These are phyloP conservation scores for Notodonta dromedarius DNA, from an alignment of 2,888 invertebrate species.

Conservation along the genomic window DNA sequence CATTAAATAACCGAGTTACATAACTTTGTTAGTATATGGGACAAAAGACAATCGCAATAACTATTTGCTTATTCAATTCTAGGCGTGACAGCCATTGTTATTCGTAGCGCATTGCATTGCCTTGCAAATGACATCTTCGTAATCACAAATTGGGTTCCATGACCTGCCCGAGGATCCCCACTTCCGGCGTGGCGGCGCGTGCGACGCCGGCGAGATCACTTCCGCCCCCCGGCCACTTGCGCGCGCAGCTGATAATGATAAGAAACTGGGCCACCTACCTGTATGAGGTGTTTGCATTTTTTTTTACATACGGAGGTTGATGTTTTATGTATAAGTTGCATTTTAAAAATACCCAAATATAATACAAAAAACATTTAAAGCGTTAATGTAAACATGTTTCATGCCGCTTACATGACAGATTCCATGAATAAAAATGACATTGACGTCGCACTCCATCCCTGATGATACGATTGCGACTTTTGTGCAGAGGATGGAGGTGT, in stretches of 20 bases:
- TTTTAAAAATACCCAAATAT: background rate
- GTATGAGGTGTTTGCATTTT: slow-evolving; percentile 25
- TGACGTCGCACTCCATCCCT: too few species aligned
- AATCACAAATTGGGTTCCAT: slow-evolving; percentile 65
- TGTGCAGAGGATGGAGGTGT: too few species aligned
- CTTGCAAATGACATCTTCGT: slow-evolving; percentile 67
- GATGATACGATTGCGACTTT: too few species aligned
- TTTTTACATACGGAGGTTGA: slow-evolving; percentile 11
- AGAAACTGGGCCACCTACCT: slow-evolving; percentile 49
- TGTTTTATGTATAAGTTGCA: background rate
- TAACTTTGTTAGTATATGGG: slow-evolving; percentile 45
- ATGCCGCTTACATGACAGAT: too few species aligned
- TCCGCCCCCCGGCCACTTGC: slow-evolving; percentile 52
- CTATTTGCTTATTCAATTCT: slow-evolving; percentile 63
- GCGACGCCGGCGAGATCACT: slow-evolving; percentile 64
- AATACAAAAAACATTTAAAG: background rate
- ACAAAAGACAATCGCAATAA: slow-evolving; percentile 52
- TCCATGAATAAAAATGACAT: too few species aligned
- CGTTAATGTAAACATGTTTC: too few species aligned
- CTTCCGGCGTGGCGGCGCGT: slow-evolving; percentile 59
- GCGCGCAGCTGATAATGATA: slow-evolving; percentile 57
- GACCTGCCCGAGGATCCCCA: slow-evolving; percentile 59
- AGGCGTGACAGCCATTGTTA: slow-evolving; percentile 59
- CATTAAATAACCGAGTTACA: slow-evolving; percentile 47
- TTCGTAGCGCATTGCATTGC: slow-evolving; percentile 49